These are phyloP conservation scores for Pseudomyrmex flavicornis DNA, from an alignment of 1,140 invertebrate genomes.

Conservation along the genomic window DNA sequence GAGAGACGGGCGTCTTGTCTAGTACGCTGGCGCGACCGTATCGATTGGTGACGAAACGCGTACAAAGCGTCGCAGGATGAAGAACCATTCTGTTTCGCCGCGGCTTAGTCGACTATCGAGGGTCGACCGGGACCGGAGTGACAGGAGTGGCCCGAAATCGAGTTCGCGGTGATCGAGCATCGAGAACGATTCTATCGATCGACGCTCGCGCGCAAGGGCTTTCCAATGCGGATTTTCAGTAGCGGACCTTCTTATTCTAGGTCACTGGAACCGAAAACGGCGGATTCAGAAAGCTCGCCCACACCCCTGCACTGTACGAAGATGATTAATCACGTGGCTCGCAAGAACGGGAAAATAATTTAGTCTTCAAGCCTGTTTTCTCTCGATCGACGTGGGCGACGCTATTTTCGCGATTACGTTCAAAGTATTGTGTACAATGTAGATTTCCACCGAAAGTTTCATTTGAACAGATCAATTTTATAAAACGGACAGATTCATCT, in stretches of 20 bases:
- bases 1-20: slow-evolving; percentile 52
- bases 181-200: slow-evolving; percentile 6
- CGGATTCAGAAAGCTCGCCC: slow-evolving; percentile 15
- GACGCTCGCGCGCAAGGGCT: not conserved
- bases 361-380: not conserved
- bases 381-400: slow-evolving; percentile 21
- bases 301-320: not conserved
- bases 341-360: slow-evolving; percentile 48
- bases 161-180: slow-evolving; percentile 41
- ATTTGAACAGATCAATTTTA: no score
- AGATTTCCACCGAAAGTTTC: not conserved
- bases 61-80: slow-evolving; percentile 69
- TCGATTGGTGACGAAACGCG: slow-evolving; percentile 66
- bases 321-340: slow-evolving; percentile 48
- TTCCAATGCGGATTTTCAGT: not conserved
- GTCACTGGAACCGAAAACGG: slow-evolving; percentile 29
- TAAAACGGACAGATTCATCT: no score
- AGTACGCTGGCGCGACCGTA: slow-evolving; percentile 74
- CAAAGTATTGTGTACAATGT: not conserved
- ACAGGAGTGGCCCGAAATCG: slow-evolving; percentile 43
- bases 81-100: slow-evolving; percentile 65
- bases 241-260: slow-evolving; percentile 4
- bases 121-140: slow-evolving; percentile 49
- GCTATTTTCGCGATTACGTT: not conserved
- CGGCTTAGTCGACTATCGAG: slow-evolving; percentile 73